A percentile compares a stretch with the other conserved stretches of the same genome.
These are phyloP conservation scores for Plodia interpunctella DNA, from an alignment of 1,140 invertebrate species.

Conservation along the genomic window DNA sequence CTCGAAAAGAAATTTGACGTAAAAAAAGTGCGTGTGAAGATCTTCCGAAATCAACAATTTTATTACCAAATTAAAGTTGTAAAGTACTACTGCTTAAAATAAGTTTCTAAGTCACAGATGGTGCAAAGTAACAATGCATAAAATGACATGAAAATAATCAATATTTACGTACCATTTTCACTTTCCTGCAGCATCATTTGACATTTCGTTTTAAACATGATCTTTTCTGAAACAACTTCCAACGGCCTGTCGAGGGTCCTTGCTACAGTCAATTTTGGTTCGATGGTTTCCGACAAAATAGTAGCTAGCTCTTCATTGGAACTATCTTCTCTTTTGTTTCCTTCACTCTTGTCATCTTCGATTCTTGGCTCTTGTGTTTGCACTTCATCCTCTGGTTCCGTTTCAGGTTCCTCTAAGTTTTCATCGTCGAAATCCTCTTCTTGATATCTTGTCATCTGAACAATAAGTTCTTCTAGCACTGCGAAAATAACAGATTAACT, in stretches of 20 bases:
- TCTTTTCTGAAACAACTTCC: slow-evolving; percentile 48
- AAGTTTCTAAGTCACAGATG: too few species aligned
- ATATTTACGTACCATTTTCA: slow-evolving; percentile 45
- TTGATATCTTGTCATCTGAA: slow-evolving; percentile 78
- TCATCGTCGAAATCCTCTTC: slow-evolving; percentile 76
- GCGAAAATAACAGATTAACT: slow-evolving; percentile 25
- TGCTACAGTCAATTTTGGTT: slow-evolving; percentile 35
- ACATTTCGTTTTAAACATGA: slow-evolving; percentile 60
- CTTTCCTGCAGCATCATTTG: slow-evolving; percentile 62
- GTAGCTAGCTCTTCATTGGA: slow-evolving; percentile 32
- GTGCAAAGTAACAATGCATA: too few species aligned
- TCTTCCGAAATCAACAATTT: too few species aligned
- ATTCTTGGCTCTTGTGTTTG: slow-evolving; percentile 27
- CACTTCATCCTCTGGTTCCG: slow-evolving; percentile 21
- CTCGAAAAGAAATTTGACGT: too few species aligned
- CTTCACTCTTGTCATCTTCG: slow-evolving; percentile 33
- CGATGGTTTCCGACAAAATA: slow-evolving; percentile 43
- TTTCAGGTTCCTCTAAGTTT: slow-evolving; percentile 47
- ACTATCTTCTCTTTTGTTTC: slow-evolving; percentile 23
- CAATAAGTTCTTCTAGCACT: slow-evolving; percentile 82
- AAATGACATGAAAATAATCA: too few species aligned
- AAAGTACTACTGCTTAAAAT: too few species aligned
- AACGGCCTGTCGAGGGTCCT: slow-evolving; percentile 56
- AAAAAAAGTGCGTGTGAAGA: too few species aligned
- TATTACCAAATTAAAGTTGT: too few species aligned